Evolutionary conservation across 2,888 invertebrate species (phyloP).

Genomic region (Erebia aethiops): DNA sequence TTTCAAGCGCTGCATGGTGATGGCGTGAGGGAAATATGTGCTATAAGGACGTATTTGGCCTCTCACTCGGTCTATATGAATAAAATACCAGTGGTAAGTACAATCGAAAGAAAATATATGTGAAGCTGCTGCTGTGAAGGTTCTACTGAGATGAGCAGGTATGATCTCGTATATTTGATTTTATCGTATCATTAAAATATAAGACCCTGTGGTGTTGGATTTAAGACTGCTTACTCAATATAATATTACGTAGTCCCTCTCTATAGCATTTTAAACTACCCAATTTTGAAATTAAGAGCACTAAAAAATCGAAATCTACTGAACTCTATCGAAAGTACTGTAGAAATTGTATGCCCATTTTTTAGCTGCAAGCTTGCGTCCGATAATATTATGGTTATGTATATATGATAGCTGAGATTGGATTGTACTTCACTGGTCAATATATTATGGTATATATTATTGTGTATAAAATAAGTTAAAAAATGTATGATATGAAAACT

Average conservation of each 20-base stretch:
- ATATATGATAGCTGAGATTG: constrained; percentile 29
- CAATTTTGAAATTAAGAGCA: constrained; percentile 30
- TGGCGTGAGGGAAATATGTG: constrained; percentile 91
- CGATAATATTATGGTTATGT: constrained; percentile 50
- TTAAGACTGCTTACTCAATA: constrained; percentile 38
- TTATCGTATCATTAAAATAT: constrained; percentile 33
- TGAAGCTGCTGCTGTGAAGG: constrained; percentile 38
- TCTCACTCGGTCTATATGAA: constrained; percentile 89
- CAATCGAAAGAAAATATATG: not conserved
- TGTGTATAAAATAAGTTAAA: constrained; percentile 4
- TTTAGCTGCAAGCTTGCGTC: constrained; percentile 66
- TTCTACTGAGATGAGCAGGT: constrained; percentile 33
- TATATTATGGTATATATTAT: constrained; percentile 31
- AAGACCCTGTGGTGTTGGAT: constrained; percentile 35
- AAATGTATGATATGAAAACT: not conserved
- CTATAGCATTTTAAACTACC: constrained; percentile 49
- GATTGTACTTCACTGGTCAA: constrained; percentile 30
- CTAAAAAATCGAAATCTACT: not conserved
- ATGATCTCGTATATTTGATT: constrained; percentile 39
- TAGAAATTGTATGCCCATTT: constrained; percentile 11
- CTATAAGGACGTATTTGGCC: constrained; percentile 91
- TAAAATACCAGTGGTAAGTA: constrained; percentile 44
- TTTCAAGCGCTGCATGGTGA: constrained; percentile 95
- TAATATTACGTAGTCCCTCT: constrained; percentile 28
- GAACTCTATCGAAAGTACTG: not conserved